Percentiles rank a stretch among this genome's conserved stretches.
Evolutionary conservation across 2,113 vertebrate species (phyloP).

Genomic region (Phalacrocorax carbo): DNA sequence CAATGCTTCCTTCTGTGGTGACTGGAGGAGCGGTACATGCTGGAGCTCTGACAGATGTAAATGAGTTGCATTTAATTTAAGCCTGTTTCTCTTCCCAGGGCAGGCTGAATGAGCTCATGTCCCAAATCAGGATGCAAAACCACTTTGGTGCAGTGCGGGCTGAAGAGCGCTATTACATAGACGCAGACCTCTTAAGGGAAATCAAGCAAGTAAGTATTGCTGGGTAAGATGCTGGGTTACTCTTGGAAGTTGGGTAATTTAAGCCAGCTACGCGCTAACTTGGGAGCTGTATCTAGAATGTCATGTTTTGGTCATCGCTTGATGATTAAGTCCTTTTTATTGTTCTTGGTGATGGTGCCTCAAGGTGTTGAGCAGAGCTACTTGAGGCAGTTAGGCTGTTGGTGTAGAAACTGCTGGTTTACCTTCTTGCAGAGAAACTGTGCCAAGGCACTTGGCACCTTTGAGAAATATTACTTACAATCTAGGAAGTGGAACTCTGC

Average conservation of each 20-base stretch:
- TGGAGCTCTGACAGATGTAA: neutral
- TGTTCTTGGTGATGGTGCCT: neutral
- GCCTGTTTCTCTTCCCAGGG: constrained; percentile 76
- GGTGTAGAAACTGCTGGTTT: neutral
- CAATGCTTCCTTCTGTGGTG: neutral
- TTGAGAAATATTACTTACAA: neutral
- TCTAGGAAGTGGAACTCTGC: neutral
- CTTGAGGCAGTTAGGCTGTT: neutral
- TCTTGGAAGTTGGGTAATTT: neutral
- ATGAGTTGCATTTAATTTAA: neutral
- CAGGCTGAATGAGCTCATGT: constrained; percentile 97
- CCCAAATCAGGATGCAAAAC: constrained; percentile 98
- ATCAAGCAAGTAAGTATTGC: constrained; percentile 88
- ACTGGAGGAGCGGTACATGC: neutral
- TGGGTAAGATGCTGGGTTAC: neutral
- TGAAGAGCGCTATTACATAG: constrained; percentile 92
- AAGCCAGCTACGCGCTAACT: neutral
- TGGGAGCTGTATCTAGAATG: neutral
- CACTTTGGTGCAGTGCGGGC: constrained; percentile 92
- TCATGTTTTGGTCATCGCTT: neutral
- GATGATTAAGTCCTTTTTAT: neutral
- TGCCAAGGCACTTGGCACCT: neutral
- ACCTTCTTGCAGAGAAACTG: neutral
- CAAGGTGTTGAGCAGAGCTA: neutral
- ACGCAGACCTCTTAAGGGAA: constrained; percentile 90